Conservation (phyloP, 2,888 invertebrate genomes). For the Netelia fuscicornis region DNA sequence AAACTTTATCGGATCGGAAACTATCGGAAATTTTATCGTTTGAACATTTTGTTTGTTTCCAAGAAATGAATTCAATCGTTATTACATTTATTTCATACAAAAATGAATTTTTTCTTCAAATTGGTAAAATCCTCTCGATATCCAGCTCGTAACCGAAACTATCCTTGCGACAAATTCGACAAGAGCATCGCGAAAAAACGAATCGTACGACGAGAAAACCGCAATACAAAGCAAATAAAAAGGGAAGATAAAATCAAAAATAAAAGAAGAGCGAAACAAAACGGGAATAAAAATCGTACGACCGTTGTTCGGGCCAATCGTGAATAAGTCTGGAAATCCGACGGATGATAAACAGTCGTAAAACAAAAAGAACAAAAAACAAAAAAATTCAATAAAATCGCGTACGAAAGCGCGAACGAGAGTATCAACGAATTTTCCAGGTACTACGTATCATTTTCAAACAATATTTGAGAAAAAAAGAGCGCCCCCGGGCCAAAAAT, state of each 20-base stretch:
- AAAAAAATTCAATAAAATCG: not conserved
- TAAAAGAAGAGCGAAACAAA: not conserved
- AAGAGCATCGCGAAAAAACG: too few species aligned
- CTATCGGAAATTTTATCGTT: too few species aligned
- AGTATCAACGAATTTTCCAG: not conserved
- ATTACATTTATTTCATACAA: too few species aligned
- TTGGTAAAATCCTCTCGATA: too few species aligned
- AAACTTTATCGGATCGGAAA: too few species aligned
- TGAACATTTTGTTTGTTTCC: too few species aligned
- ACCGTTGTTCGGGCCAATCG: not conserved
- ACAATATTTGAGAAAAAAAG: not conserved
- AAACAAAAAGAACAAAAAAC: not conserved
- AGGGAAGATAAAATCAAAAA: not conserved
- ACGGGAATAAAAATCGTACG: not conserved
- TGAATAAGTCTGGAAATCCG: not conserved
- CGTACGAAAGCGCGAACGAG: not conserved
- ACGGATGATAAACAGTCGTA: too few species aligned
- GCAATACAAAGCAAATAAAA: not conserved
- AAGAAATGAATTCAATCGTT: too few species aligned
- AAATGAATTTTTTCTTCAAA: too few species aligned
- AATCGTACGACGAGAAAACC: too few species aligned
- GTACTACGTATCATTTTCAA: constrained; percentile 17
- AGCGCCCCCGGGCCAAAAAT: not conserved
- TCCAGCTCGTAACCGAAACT: too few species aligned
- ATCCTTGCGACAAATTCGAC: too few species aligned